These are phyloP conservation scores for Lycopodina hypogea DNA, from an alignment of 37 sponge, comb jelly and placozoan genomes.

Conservation along the genomic window DNA sequence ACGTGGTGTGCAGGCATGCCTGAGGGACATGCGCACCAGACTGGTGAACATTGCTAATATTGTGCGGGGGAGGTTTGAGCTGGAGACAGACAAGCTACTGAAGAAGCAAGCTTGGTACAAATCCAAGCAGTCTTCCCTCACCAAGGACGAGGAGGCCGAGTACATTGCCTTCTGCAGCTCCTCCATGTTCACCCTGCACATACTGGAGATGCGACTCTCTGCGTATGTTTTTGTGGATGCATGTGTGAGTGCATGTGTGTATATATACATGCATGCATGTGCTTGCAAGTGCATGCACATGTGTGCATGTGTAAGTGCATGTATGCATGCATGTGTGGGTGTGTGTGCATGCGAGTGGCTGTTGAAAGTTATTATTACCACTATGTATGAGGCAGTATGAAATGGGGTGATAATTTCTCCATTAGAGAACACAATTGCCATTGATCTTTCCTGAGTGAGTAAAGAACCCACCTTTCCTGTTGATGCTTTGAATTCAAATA, in stretches of 20 bases:
- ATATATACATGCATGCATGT: neutral
- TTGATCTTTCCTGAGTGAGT: too few species aligned
- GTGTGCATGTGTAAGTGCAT: too few species aligned
- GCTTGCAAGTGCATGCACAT: too few species aligned
- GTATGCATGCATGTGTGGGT: too few species aligned
- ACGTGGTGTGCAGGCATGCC: slow-evolving; percentile 59
- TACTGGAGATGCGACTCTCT: slow-evolving; percentile 86
- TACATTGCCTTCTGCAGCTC: slow-evolving; percentile 85
- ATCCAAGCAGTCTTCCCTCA: slow-evolving; percentile 79
- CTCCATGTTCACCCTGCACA: slow-evolving; percentile 96
- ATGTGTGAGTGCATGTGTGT: neutral
- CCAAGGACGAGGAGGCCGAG: slow-evolving; percentile 84
- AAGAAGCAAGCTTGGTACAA: slow-evolving; percentile 89
- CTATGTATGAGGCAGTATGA: too few species aligned
- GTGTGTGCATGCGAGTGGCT: too few species aligned
- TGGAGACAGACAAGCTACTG: slow-evolving; percentile 84
- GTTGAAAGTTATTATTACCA: too few species aligned
- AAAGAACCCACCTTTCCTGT: too few species aligned
- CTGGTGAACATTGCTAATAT: slow-evolving; percentile 90
- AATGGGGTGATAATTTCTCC: too few species aligned
- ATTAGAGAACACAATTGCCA: too few species aligned
- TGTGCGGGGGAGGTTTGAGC: slow-evolving; percentile 83
- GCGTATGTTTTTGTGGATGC: slow-evolving; percentile 35
- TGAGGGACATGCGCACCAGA: slow-evolving; percentile 71
- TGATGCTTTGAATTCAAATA: too few species aligned